A percentile compares a stretch with the other conserved stretches of the same genome.
Conservation (phyloP, 37 sponge, comb jelly and placozoan genomes). For the Beroe forskalii region DNA sequence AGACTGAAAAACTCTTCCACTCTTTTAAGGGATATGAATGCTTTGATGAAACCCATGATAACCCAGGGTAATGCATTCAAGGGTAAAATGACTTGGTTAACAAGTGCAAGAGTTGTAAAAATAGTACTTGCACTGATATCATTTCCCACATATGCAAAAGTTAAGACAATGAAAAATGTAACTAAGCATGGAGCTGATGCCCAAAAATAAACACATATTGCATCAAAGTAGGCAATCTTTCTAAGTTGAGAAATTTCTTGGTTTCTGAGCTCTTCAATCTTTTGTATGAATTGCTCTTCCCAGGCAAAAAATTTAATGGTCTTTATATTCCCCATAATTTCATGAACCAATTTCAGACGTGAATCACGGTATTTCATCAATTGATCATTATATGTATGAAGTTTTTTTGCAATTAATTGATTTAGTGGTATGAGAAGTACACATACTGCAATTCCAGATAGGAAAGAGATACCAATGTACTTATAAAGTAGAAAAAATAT, state of each 20-base stretch:
- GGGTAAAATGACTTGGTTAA: conserved; percentile 89
- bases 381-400: conserved; percentile 77
- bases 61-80: conserved; percentile 99
- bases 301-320: conserved; percentile 91
- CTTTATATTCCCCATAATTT: conserved; percentile 21
- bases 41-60: conserved; percentile 91
- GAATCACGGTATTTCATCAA: conserved; percentile 93
- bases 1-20: conserved; percentile 79
- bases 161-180: conserved; percentile 89
- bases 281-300: conserved; percentile 79
- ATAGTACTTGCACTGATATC: conserved; percentile 95
- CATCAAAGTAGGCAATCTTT: conserved; percentile 93
- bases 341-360: conserved; percentile 78
- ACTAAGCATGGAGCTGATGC: conserved; percentile 94
- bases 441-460: conserved; percentile 85
- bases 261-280: conserved; percentile 73
- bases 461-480: conserved; percentile 88
- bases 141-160: conserved; percentile 78
- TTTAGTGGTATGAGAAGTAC: conserved; percentile 88
- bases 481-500: conserved; percentile 82
- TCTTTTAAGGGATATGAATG: conserved; percentile 91
- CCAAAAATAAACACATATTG: conserved; percentile 98
- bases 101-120: conserved; percentile 94
- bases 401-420: conserved; percentile 88
- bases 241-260: conserved; percentile 78